Conservation (phyloP, 2,113 vertebrate genomes). For the Dunckerocampus dactyliophorus region DNA sequence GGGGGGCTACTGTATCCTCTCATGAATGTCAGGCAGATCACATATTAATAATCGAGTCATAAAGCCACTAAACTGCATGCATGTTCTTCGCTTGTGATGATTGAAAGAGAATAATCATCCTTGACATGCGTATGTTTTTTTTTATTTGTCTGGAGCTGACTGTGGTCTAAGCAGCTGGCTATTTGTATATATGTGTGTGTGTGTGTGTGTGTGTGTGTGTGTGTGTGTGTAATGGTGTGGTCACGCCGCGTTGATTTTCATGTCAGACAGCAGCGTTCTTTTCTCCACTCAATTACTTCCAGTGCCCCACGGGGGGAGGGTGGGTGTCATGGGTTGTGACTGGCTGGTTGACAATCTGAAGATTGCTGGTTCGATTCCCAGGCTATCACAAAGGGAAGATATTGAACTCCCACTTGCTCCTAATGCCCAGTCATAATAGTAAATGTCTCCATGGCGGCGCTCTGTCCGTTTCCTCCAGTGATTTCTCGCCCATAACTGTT, state of each 20-base stretch:
- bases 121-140: conserved; percentile 3
- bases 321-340: neutral
- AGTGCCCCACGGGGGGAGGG: conserved; percentile 15
- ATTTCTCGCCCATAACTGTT: conserved; percentile 40
- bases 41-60: conserved; percentile 1
- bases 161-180: conserved; percentile 28
- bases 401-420: neutral
- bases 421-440: neutral
- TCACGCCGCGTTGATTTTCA: conserved; percentile 61
- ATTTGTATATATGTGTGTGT: conserved; percentile 36
- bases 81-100: neutral
- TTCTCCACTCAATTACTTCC: conserved; percentile 63
- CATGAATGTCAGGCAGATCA: neutral
- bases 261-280: conserved; percentile 58
- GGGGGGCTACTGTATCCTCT: neutral
- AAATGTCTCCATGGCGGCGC: neutral
- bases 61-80: neutral
- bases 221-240: conserved; percentile 45
- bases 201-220: conserved; percentile 23
- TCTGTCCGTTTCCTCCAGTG: conserved; percentile 23
- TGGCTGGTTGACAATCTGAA: neutral
- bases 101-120: conserved; percentile 14
- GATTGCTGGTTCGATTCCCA: conserved; percentile 2
- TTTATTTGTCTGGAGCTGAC: conserved; percentile 16
- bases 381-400: neutral